Base-by-base conservation (phyloP, 2,888 invertebrate genomes). In the Clunio marinus region DNA sequence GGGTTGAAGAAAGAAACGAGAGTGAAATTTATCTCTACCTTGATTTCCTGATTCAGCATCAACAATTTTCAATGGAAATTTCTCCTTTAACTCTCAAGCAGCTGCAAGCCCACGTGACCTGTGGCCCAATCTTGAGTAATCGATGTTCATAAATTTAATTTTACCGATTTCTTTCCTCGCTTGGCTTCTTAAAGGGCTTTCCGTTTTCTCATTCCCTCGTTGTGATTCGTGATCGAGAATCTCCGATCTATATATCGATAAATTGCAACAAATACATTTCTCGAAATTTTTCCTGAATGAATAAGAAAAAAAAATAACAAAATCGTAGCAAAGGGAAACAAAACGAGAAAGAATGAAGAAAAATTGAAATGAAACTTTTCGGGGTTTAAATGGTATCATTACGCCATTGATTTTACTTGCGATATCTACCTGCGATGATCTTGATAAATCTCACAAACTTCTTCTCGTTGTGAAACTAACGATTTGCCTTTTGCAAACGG, bases 131-230 rank as follows among this genome's bases (percentile, higher is more conserved):
- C 45, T 37, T 66, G 66, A 55, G 66, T 55, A 66, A 66, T 65
- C 63, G 63, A 65, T 66, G 66, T 66, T 66, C 66, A 66, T 66
- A 66, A 66, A 66, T 66, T 66, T 46, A 46, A 63, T 66, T 66
- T 55, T 57, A 27, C 27, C 57, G 27, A 27, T 27, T 24, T 57
- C n/a, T 8, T 57, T 27, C n/a, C n/a, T n/a, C n/a, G 27, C 4
- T n/a, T 13, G 25, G 8, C n/a, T 27, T 3, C 15, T 57, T 27
- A n/a, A 51, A 22, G 13, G 8, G 25, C 22, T 4, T 20, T 57
- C 2, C 25, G 27, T 4, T 15, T 45, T 13, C 45, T 5, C 8
- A n/a, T 5, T 45, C 32, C 10, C 32, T 32, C 32, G 32, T 32
- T 7, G 4, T 32, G 32, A 32, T 32, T 4, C 32, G 15, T 45